Conservation (phyloP, 2,888 invertebrate genomes). For the Sinodicranocentrus sp. region DNA sequence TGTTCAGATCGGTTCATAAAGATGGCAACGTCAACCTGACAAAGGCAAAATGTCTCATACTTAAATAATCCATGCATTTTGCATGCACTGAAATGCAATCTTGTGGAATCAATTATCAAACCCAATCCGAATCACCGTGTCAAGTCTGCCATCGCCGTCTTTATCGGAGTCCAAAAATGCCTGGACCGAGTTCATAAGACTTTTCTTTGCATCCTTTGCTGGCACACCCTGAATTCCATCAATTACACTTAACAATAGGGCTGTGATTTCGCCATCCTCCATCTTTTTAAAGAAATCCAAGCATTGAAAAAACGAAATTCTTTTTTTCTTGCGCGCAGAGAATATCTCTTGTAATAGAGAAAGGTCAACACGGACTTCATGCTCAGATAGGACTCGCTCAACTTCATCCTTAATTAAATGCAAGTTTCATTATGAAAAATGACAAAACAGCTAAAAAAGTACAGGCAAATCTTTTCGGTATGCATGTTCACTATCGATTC, state of each 20-base stretch:
- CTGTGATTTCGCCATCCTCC: conserved; percentile 2
- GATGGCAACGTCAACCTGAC: conserved; percentile 36
- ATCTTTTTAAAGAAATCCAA: conserved; percentile 23
- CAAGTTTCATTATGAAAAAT: not conserved
- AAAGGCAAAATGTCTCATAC: not conserved
- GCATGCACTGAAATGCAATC: too few relatives aligned
- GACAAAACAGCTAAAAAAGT: too few relatives aligned
- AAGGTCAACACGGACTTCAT: not conserved
- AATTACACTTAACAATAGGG: conserved; percentile 38
- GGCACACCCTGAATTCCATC: conserved; percentile 27
- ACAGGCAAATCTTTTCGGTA: not conserved
- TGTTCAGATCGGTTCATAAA: conserved; percentile 32
- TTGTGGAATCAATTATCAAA: too few relatives aligned
- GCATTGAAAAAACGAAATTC: conserved; percentile 26
- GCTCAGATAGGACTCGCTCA: not conserved
- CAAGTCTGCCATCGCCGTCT: conserved; percentile 46
- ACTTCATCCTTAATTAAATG: conserved; percentile 28
- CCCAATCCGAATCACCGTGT: conserved; percentile 32
- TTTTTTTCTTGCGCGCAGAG: not conserved
- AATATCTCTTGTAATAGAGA: not conserved
- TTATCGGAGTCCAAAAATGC: conserved; percentile 60
- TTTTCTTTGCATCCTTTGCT: conserved; percentile 39
- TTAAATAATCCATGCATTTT: not conserved
- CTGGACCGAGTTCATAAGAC: conserved; percentile 47
- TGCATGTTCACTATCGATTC: not conserved